Evolutionary conservation across 2,888 invertebrate species (phyloP), one percentile per base, ranked within the genome.

Genomic region (Noctua janthina): DNA sequence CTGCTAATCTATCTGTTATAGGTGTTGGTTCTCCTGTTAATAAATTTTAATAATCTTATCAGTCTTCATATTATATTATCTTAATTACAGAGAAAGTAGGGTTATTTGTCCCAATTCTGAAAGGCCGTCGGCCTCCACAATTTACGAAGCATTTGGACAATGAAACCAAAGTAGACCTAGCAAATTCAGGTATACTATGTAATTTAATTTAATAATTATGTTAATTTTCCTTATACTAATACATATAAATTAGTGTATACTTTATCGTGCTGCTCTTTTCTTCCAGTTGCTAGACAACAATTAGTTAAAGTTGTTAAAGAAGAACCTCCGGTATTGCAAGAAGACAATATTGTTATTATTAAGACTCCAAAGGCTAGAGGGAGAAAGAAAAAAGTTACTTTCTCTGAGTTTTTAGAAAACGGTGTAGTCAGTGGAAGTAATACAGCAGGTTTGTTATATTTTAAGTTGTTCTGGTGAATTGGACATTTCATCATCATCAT

Each of bases 151-250:
- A 72, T 43, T 82, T 86, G 35, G 74, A 85, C 13, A 23, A 20
- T 20, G 56, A 62, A 82, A 85, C 79, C 6, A 91, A 92, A 87
- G 72, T 94, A 64, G 90, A 91, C 54, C 84, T 93, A n/a, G 93
- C 93, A 39, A 94, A 93, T 92, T 91, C 92, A 91, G 94, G 93
- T 93, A 79, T 74, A 66, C 3, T 20, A 75, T n/a, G 7, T 39
- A 49, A 68, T 62, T 46, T 20, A 1, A 39, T 66, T 35, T 1
- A 10, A 20, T 59, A 15, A 13, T 49, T 59, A 17, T 64, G 8
- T 17, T 35, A 64, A 64, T 64, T 62, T n/a, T 56, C 56, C 56
- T 56, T 56, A 1, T 23, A 59, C n/a, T 5, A n/a, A 13, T 2
- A 46, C 46, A n/a, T 59, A 59, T 59, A 59, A 59, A 59, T 10